Base-by-base conservation (phyloP, 1,140 invertebrate species). In the Berghia stephanieae region DNA sequence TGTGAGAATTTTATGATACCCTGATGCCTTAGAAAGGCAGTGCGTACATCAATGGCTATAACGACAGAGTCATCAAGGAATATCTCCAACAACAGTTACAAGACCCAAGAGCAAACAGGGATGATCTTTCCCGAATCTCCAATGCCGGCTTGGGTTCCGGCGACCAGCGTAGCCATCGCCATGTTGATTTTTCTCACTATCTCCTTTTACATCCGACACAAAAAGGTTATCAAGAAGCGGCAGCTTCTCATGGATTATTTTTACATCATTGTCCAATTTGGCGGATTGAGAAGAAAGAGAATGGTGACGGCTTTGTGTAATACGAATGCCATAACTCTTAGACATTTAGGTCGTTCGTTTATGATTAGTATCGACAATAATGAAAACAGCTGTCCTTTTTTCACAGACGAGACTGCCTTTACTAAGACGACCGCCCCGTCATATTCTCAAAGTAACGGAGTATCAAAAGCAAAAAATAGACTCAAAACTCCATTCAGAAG, bases 211-310 rank as follows among this genome's bases (percentile, higher is more conserved):
- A 42, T 76, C 24, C 74, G 74, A 2, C 74, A 76, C 31, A 40
- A 63, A 4, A 76, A 76, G 44, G 74, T 76, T 0, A 31, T 76
- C 4, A 76, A 76, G 63, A 76, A 76, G 27, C 57, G 74, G 3
- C 38, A 76, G 63, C 16, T 76, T n/a, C 63, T 76, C 1, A 68
- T 76, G 74, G 74, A 76, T 44, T 76, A 76, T 34, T 68, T 76
- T 44, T 68, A 76, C 31, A 76, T 76, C 24, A 76, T 76, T 34
- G 46, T 76, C 44, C 74, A 76, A 60, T 76, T 67, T 42, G 74
- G 74, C 6, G 74, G 74, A 16, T 16, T 60, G 60, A 18, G 74
- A 10, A 44, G 74, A 24, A 76, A 76, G 31, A 44, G 74, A 40
- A 76, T 76, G 74, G 74, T 76, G 24, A 31, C 74, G 6, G 74